Percentiles rank a stretch among this genome's conserved stretches.
phyloP scores from a whole-genome alignment of 2,888 invertebrate genomes.

The Tryphoninae sp. region DNA sequence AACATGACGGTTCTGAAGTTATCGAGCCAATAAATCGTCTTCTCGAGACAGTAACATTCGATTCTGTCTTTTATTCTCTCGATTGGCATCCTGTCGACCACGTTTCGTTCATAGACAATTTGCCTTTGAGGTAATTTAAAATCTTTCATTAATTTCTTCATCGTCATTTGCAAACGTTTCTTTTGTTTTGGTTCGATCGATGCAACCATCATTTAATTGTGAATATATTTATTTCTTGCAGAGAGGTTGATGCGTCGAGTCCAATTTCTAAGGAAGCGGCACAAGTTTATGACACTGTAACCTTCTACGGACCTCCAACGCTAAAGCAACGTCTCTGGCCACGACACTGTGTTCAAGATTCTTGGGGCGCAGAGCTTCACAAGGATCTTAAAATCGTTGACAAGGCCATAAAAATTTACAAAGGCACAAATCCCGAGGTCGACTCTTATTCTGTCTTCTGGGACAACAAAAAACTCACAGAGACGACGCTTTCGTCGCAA shows the following conservation, averaged over 20 bases:
- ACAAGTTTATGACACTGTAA: slow-evolving; percentile 94
- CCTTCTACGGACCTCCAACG: slow-evolving; percentile 92
- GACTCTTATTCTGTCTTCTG: slow-evolving; percentile 99
- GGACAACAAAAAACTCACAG: slow-evolving; percentile 96
- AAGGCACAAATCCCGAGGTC: slow-evolving; percentile 96
- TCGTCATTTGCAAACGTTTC: background rate
- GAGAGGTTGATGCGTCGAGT: slow-evolving; percentile 77
- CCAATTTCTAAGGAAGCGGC: slow-evolving; percentile 85
- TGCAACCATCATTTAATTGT: background rate
- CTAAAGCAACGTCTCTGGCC: slow-evolving; percentile 97
- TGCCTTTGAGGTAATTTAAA: slow-evolving; percentile 82
- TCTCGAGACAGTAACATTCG: slow-evolving; percentile 91
- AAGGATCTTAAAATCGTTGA: slow-evolving; percentile 92
- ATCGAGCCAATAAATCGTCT: slow-evolving; percentile 95
- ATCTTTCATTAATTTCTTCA: background rate
- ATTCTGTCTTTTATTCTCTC: slow-evolving; percentile 94
- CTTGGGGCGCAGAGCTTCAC: slow-evolving; percentile 97
- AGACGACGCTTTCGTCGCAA: slow-evolving; percentile 92
- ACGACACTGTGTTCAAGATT: slow-evolving; percentile 96
- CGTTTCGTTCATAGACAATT: slow-evolving; percentile 97
- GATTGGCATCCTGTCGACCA: slow-evolving; percentile 99
- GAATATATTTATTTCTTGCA: slow-evolving; percentile 54
- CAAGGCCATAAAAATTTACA: slow-evolving; percentile 91
- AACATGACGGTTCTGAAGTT: slow-evolving; percentile 94
- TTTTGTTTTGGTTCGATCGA: background rate